These are phyloP conservation scores for Procambarus virginalis DNA, from an alignment of 1,140 invertebrate genomes.

Conservation along the genomic window DNA sequence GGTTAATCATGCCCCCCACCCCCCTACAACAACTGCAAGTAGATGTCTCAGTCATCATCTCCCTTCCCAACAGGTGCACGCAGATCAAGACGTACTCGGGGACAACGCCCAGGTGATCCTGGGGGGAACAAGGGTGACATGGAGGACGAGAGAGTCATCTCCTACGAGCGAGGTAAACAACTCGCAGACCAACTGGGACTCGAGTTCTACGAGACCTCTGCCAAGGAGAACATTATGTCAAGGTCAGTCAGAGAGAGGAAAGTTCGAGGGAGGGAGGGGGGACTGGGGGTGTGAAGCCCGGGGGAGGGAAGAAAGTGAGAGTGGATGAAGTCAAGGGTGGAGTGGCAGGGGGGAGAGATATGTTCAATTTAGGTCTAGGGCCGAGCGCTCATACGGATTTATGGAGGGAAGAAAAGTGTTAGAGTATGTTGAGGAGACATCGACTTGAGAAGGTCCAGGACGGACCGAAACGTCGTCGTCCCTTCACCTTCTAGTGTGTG, in stretches of 20 bases:
- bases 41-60: too few species aligned
- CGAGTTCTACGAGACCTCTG: conserved; percentile 99
- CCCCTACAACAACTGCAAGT: too few species aligned
- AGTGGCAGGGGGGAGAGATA: too few species aligned
- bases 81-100: conserved; percentile 99
- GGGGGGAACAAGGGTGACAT: conserved; percentile 98
- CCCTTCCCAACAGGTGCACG: conserved; percentile 85
- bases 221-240: conserved; percentile 99
- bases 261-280: neutral
- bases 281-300: too few species aligned
- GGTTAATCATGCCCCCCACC: too few species aligned
- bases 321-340: neutral
- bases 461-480: too few species aligned
- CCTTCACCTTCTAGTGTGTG: too few species aligned
- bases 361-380: too few species aligned
- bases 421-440: too few species aligned
- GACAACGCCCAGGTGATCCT: conserved; percentile 96
- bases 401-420: too few species aligned
- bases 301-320: neutral
- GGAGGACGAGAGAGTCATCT: conserved; percentile 98
- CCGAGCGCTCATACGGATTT: too few species aligned
- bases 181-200: conserved; percentile 97
- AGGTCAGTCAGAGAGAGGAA: conserved; percentile 77
- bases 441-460: too few species aligned
- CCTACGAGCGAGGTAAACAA: conserved; percentile 96